A percentile compares a stretch with the other conserved stretches of the same genome.
Conservation (phyloP, 1,140 invertebrate species). For the Apis cerana region DNA sequence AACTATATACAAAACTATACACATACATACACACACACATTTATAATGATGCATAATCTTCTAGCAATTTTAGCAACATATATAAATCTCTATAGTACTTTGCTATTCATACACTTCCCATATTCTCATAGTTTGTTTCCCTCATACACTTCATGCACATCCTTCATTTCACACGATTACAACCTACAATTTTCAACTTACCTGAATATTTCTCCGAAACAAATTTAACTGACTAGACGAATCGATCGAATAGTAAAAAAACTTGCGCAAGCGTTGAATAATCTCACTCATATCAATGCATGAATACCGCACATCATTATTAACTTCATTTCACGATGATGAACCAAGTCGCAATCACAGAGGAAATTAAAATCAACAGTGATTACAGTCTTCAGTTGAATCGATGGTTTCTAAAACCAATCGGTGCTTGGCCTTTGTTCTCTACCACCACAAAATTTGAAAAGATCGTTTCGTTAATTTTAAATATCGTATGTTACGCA, state of each 20-base stretch:
- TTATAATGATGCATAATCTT: too few relatives aligned
- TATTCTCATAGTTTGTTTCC: too few relatives aligned
- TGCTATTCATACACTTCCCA: too few relatives aligned
- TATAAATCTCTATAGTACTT: too few relatives aligned
- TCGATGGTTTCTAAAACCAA: conserved; percentile 52
- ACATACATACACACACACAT: too few relatives aligned
- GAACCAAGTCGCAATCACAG: background rate
- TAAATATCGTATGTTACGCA: background rate
- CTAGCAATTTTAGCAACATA: too few relatives aligned
- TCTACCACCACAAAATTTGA: background rate
- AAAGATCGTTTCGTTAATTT: background rate
- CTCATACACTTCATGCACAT: background rate
- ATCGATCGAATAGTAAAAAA: background rate
- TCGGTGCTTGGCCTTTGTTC: conserved; percentile 45
- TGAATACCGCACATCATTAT: background rate
- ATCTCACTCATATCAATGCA: too few relatives aligned
- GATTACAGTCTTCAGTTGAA: conserved; percentile 40
- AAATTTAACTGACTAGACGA: background rate
- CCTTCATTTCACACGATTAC: rapidly evolving
- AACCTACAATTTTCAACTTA: background rate
- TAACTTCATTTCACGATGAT: background rate
- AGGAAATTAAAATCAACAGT: conserved; percentile 25
- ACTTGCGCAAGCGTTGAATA: background rate
- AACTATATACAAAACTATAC: too few relatives aligned
- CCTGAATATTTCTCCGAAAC: background rate